Percentiles rank a stretch among this genome's conserved stretches.
These are phyloP conservation scores for Pandemis heparana DNA, from an alignment of 2,888 invertebrate species.

Conservation along the genomic window DNA sequence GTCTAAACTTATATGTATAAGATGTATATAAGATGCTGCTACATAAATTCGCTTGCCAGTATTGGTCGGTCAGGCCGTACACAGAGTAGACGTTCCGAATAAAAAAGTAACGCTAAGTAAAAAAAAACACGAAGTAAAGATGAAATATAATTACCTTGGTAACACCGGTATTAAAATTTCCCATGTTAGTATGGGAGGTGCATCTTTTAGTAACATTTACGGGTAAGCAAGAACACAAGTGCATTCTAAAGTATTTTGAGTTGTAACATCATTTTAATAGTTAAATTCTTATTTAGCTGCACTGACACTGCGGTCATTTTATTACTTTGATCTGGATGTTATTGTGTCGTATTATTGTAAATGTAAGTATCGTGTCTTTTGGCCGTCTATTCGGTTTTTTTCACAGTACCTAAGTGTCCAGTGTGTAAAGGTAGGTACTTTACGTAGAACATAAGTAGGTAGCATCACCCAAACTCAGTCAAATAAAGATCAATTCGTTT, in stretches of 20 bases:
- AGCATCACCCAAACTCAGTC: no score
- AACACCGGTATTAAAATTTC: slow-evolving; percentile 90
- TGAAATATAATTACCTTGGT: slow-evolving; percentile 91
- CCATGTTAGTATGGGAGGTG: slow-evolving; percentile 91
- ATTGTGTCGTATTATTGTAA: no score
- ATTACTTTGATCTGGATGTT: no score
- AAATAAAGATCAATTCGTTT: no score
- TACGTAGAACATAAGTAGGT: no score
- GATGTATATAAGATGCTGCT: neutral
- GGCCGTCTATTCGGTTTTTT: no score
- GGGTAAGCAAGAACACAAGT: slow-evolving; percentile 82
- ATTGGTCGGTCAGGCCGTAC: neutral
- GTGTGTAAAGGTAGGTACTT: no score
- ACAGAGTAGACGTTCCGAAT: neutral
- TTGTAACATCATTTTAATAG: neutral
- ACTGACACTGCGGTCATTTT: no score
- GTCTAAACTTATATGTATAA: neutral
- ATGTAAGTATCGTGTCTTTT: no score
- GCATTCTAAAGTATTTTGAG: neutral
- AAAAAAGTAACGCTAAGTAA: neutral
- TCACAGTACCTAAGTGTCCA: no score
- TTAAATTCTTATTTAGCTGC: no score
- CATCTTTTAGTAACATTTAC: slow-evolving; percentile 89
- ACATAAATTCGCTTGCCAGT: neutral
- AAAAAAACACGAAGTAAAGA: slow-evolving; percentile 62